A percentile compares a stretch with the other conserved stretches of the same genome.
These are phyloP conservation scores for Rhinolophus sinicus DNA, from an alignment of 2,113 vertebrate species.

Conservation along the genomic window DNA sequence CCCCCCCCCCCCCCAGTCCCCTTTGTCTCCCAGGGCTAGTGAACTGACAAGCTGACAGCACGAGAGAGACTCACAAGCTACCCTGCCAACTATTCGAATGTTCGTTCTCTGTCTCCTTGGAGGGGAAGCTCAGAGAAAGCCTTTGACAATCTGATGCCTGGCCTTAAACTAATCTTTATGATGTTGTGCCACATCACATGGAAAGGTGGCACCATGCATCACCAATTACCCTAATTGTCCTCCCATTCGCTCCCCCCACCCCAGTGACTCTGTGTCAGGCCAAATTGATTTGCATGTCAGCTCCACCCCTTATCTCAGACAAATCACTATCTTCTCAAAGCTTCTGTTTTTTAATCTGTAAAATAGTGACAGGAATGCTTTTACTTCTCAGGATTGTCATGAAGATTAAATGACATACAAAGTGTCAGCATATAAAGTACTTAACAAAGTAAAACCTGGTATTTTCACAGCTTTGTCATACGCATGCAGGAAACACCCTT, in stretches of 20 bases:
- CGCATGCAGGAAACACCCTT: background rate
- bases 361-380: background rate
- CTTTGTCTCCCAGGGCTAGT: background rate
- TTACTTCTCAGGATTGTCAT: background rate
- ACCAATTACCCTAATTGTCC: background rate
- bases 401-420: background rate
- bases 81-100: constrained; percentile 85
- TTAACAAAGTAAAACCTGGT: background rate
- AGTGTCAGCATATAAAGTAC: background rate
- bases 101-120: constrained; percentile 86
- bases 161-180: constrained; percentile 79
- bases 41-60: constrained; percentile 89
- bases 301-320: background rate
- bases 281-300: background rate
- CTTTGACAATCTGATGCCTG: constrained; percentile 82
- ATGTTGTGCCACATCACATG: constrained; percentile 48
- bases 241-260: background rate
- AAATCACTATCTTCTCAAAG: background rate
- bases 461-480: constrained; percentile 7
- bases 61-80: constrained; percentile 84
- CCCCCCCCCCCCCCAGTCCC: background rate
- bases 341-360: background rate
- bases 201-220: background rate
- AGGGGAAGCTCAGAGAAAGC: constrained; percentile 79
- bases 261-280: background rate